Conservation (phyloP, 2,113 vertebrate species). For the Dolichallabes microphthalmus region DNA sequence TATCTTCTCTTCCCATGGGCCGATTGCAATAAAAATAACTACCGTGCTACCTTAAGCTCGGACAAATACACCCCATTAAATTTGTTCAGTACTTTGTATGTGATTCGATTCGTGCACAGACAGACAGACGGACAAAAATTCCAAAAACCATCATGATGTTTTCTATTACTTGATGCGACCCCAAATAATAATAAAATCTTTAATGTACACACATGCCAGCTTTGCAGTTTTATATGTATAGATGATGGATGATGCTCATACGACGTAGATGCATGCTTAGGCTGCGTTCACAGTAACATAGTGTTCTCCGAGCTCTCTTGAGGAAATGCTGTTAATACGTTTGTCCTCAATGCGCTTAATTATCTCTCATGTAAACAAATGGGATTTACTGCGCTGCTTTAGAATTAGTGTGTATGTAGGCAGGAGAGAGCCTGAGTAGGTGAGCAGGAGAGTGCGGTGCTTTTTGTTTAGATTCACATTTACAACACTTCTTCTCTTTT, state of each 20-base stretch:
- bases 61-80: too few relatives aligned
- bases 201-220: too few relatives aligned
- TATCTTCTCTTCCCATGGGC: too few relatives aligned
- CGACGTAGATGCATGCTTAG: not conserved
- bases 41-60: too few relatives aligned
- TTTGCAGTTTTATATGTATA: too few relatives aligned
- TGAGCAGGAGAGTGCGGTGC: conserved; percentile 11
- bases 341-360: conserved; percentile 50
- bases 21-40: too few relatives aligned
- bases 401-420: conserved; percentile 45
- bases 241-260: not conserved
- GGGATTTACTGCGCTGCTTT: conserved; percentile 43
- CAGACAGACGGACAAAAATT: too few relatives aligned
- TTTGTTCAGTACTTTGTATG: too few relatives aligned
- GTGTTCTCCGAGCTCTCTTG: conserved; percentile 9
- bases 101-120: too few relatives aligned
- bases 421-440: not conserved
- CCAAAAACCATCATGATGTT: too few relatives aligned
- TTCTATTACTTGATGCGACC: too few relatives aligned
- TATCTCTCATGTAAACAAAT: conserved; percentile 54
- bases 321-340: conserved; percentile 43
- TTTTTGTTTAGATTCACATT: conserved; percentile 31
- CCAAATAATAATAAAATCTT: too few relatives aligned
- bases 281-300: not conserved
- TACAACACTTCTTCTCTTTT: conserved; percentile 30